Conservation (phyloP, 2,113 vertebrate genomes). For the Anguilla japonica region DNA sequence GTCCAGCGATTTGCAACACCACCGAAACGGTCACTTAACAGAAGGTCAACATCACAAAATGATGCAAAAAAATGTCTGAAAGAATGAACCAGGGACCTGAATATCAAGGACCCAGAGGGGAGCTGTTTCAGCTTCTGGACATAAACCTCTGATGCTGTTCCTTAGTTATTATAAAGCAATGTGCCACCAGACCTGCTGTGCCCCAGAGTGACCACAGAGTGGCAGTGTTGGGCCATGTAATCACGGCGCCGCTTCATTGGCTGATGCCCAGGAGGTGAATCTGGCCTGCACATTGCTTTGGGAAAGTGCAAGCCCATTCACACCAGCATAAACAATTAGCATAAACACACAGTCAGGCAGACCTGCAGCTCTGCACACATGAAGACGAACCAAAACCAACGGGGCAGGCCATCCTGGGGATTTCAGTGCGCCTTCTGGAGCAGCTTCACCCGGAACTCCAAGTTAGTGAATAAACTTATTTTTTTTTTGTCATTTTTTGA, state of each 20-base stretch:
- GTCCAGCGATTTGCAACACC: too few relatives aligned
- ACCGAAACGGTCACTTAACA: too few relatives aligned
- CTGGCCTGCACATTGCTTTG: neutral
- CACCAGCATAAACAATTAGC: neutral
- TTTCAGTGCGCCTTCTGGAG: too few relatives aligned
- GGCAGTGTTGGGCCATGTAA: constrained; percentile 39
- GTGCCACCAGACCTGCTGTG: neutral
- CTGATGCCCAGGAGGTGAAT: neutral
- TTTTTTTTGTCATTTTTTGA: neutral
- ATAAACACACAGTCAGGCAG: neutral
- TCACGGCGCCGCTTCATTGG: neutral
- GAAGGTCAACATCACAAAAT: too few relatives aligned
- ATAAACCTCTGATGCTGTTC: neutral
- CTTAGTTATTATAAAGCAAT: too few relatives aligned
- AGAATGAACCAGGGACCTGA: too few relatives aligned
- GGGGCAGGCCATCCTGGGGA: too few relatives aligned
- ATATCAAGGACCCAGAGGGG: neutral
- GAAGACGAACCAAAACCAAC: neutral
- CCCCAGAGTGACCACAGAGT: constrained; percentile 43
- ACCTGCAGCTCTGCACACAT: neutral
- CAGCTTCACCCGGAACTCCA: too few relatives aligned
- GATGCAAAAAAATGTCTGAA: too few relatives aligned
- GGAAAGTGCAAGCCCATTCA: neutral
- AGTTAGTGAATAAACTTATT: neutral
- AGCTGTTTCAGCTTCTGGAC: neutral